Base-by-base conservation (phyloP, 2,113 vertebrate species). In the Pleuronectes platessa region DNA sequence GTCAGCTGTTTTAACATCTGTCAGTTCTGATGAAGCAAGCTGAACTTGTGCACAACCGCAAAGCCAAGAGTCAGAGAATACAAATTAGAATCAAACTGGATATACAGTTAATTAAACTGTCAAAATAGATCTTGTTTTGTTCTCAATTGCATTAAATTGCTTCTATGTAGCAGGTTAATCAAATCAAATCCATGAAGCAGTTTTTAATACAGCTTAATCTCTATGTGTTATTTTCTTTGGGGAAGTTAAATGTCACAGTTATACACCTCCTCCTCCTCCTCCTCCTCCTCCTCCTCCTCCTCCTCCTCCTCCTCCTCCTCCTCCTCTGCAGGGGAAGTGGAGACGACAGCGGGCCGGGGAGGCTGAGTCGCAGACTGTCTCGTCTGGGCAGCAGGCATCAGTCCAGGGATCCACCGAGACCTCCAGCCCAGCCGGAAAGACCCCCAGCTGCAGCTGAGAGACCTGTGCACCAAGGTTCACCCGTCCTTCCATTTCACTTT, bases 281-380 rank as follows among this genome's bases (percentile, higher is more conserved):
- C 24, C 24, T 24, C 24, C 24, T 24, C 24, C 24, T 24, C 24
- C 12, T 51, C 21, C 1, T 49, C 2, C 5, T 14, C 2, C 58
- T 18, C 18, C 1, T 56, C 2, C 5, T 14, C 2, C 58, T 18
- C 27, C 27, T 31, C 27, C 14, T 0, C n/a, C 45, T 76, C 35
- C 2, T 73, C 17, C 3, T 21, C 60, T 81, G 61, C 37, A 93
- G 92, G 35, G 91, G 83, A n/a, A 88, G 61, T 23, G 91, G 90
- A 5, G 93, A 94, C 4, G 94, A 95, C 66, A 74, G 79, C 6
- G 70, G 81, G 0, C 35, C 79, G 0, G 87, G 92, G 37, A 93
- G 92, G 81, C 82, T 94, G 63, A 90, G 90, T 53, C 88, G 90
- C 2, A 90, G 86, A 45, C 77, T 94, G 56, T 94, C 94, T 2